Percentiles rank a stretch among this genome's conserved stretches.
phyloP scores from a whole-genome alignment of 2,888 invertebrate species.

The Pollenia griseotomentosa region DNA sequence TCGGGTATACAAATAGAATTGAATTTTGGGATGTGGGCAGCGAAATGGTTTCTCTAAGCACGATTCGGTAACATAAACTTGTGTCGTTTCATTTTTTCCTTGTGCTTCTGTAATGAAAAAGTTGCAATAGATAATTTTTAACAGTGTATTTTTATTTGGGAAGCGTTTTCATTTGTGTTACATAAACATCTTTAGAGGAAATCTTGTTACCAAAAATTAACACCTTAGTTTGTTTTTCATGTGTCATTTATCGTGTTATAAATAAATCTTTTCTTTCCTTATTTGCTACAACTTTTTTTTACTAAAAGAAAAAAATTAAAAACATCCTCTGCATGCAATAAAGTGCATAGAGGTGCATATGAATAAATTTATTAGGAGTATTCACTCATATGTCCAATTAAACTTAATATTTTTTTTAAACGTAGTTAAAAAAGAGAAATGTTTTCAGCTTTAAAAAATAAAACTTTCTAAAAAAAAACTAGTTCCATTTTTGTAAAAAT shows the following conservation, averaged over 20 bases:
- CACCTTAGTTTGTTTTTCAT: conserved; percentile 52
- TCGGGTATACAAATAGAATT: conserved; percentile 92
- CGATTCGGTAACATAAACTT: conserved; percentile 91
- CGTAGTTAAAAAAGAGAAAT: too few species aligned
- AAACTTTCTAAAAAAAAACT: neutral
- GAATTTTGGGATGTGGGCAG: conserved; percentile 93
- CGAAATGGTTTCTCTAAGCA: conserved; percentile 92
- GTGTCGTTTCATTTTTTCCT: conserved; percentile 81
- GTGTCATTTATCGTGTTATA: conserved; percentile 38
- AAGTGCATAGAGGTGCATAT: neutral
- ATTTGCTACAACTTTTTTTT: conserved; percentile 16
- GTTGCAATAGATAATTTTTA: neutral
- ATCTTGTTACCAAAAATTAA: conserved; percentile 16
- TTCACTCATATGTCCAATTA: conserved; percentile 2
- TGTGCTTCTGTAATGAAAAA: conserved; percentile 77
- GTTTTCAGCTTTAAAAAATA: too few species aligned
- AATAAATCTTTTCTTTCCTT: conserved; percentile 38
- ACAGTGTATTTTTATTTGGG: neutral
- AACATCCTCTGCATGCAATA: conserved; percentile 31
- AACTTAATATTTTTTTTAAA: neutral
- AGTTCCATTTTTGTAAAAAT: too few species aligned
- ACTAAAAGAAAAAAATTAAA: neutral
- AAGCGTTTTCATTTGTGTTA: conserved; percentile 16
- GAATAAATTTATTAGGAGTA: neutral
- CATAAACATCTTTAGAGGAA: conserved; percentile 15